Conservation (phyloP, 2,888 invertebrate genomes). For the Hyposoter didymator region DNA sequence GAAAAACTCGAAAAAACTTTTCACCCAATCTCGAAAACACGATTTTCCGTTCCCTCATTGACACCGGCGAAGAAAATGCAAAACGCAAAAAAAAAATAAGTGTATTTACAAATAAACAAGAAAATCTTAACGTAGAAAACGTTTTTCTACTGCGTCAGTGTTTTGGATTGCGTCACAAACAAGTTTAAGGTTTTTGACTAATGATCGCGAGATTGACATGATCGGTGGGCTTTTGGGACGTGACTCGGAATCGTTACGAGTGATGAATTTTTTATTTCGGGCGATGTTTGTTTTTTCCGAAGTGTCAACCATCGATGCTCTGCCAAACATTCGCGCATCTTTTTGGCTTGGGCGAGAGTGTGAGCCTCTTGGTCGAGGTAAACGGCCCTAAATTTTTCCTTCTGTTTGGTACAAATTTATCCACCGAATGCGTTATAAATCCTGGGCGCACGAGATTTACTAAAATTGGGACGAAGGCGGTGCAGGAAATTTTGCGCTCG, state of each 20-base stretch:
- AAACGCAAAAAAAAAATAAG: not conserved
- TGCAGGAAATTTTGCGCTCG: constrained; percentile 4
- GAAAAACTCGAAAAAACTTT: not conserved
- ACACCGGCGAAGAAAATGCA: not conserved
- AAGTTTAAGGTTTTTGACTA: not conserved
- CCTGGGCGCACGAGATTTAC: not conserved
- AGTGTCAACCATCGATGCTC: not conserved
- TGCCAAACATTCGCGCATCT: not conserved
- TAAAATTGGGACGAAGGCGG: not conserved
- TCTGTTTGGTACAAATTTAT: not conserved
- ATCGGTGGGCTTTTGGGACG: not conserved
- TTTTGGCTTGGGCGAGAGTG: not conserved
- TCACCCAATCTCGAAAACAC: not conserved
- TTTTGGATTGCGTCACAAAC: not conserved
- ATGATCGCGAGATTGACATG: not conserved
- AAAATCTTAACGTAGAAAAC: not conserved
- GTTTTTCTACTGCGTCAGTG: not conserved
- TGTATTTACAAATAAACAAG: not conserved
- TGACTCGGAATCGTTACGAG: not conserved
- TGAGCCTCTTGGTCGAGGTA: constrained; percentile 11
- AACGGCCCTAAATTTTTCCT: not conserved
- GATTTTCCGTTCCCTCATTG: not conserved
- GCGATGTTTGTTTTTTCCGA: not conserved
- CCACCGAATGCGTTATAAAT: not conserved
- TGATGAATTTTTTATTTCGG: not conserved